Conservation (phyloP, 2,797 vertebrate species). For the Phrynocephalus guinanensis region DNA sequence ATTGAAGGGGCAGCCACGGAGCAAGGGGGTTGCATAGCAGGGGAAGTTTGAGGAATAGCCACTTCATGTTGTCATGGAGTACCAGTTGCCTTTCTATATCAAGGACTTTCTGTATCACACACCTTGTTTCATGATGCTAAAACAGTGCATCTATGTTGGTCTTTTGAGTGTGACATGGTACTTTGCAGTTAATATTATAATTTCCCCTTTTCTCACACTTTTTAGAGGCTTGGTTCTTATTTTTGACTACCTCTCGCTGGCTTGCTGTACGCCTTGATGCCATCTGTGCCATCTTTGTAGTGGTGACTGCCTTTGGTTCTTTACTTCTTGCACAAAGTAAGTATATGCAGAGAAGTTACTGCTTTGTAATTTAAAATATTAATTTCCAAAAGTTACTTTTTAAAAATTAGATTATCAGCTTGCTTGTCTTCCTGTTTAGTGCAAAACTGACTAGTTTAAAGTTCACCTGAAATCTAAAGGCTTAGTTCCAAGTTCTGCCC, state of each 20-base stretch:
- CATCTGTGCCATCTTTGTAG: slow-evolving; percentile 92
- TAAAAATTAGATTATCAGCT: no score
- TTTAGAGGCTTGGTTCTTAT: slow-evolving; percentile 94
- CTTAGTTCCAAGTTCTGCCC: not conserved
- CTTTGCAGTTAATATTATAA: not conserved
- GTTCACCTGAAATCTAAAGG: no score
- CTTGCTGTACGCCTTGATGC: slow-evolving; percentile 93
- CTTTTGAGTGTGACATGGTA: not conserved
- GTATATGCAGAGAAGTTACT: slow-evolving; percentile 65
- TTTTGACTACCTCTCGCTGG: slow-evolving; percentile 94
- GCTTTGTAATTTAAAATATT: no score
- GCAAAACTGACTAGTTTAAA: no score
- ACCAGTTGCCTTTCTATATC: no score
- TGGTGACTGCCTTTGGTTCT: slow-evolving; percentile 87
- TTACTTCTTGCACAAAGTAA: slow-evolving; percentile 88
- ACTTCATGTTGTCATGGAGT: not conserved
- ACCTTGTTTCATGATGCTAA: not conserved
- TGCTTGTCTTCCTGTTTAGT: no score
- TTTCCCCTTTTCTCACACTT: not conserved
- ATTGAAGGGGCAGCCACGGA: no score
- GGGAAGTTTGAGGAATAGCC: no score
- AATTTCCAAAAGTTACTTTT: no score
- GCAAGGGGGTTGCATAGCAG: no score
- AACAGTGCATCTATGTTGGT: not conserved
- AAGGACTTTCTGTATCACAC: not conserved